A percentile compares a stretch with the other conserved stretches of the same genome.
phyloP scores from a whole-genome alignment of 2,113 vertebrate species.

The Silurus glanis region DNA sequence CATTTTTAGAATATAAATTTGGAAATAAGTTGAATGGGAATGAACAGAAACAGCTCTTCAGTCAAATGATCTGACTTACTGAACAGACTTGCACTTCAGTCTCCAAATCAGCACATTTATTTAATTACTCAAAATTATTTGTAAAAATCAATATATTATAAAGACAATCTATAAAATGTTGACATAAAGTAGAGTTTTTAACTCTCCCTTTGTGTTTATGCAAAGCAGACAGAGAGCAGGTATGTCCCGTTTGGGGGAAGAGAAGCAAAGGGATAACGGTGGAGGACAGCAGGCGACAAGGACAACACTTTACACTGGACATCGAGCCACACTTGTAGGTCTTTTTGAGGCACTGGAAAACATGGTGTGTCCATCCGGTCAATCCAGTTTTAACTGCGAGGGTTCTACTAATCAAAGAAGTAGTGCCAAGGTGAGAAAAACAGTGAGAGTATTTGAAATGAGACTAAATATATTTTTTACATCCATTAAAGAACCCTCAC shows the following conservation, averaged over 20 bases:
- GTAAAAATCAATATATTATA: background rate
- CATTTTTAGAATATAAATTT: too few species aligned
- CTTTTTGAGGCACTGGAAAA: slow-evolving; percentile 69
- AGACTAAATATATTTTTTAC: background rate
- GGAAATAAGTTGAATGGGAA: too few species aligned
- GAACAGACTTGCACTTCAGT: too few species aligned
- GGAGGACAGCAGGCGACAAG: slow-evolving; percentile 59
- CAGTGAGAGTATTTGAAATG: background rate
- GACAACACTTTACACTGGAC: slow-evolving; percentile 65
- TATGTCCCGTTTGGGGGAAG: background rate
- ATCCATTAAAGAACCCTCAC: background rate
- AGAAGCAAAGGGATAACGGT: background rate
- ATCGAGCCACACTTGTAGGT: slow-evolving; percentile 60
- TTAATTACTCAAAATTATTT: background rate
- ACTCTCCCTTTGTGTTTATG: background rate
- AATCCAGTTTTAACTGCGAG: slow-evolving; percentile 26
- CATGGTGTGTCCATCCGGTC: slow-evolving; percentile 64
- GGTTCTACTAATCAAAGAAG: slow-evolving; percentile 53
- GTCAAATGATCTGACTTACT: too few species aligned
- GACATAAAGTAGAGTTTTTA: background rate
- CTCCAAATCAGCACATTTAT: background rate
- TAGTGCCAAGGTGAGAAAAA: slow-evolving; percentile 72
- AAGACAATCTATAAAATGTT: background rate
- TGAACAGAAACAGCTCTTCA: too few species aligned
- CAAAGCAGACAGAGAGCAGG: background rate